Base-by-base conservation (phyloP, 2,797 vertebrate genomes). In the Lacerta bilineata region DNA sequence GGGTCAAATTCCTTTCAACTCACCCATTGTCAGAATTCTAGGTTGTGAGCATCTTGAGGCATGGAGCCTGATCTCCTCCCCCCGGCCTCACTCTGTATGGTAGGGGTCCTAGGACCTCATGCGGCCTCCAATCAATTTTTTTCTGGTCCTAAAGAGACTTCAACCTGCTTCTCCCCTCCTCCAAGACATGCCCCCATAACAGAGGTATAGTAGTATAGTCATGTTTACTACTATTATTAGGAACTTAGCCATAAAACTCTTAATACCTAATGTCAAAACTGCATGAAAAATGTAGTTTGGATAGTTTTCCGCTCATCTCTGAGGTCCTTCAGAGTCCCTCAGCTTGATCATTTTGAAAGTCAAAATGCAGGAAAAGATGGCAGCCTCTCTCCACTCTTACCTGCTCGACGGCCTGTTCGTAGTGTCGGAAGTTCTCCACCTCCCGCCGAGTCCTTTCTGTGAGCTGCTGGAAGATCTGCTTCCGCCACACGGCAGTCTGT, bases 401-500 rank as follows among this genome's bases (percentile, higher is more conserved):
- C 97, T 99, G 98, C 95, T 99, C 99, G 82, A 99, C 94, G 0
- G 99, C 99, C 94, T 99, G 98, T 81, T 99, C 98, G 0, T 99
- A 99, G 94, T 99, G 98, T 86, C 95, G 96, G 93, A 99, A 99
- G 92, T 98, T 98, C 91, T 99, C 98, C 93, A 99, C 96, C 94
- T 99, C 99, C 91, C 98, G 95, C 92, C 97, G 98, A 84, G 98
- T 98, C 88, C 99, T 96, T 89, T 99, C 98, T 0, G 96, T 98
- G 89, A 99, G 98, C 93, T 99, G 99, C 91, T 99, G 98, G 75
- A 98, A 98, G 95, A 99, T 99, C 97, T 99, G 98, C 93, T 97
- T 98, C 91, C 97, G 94, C 99, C 99, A 99, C 0, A 97, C 96
- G 1, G 98, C 97, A 0, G 98, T 98, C 96, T 99, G 98, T 10